Evolutionary conservation across 1,140 invertebrate species (phyloP), one percentile per base, ranked within the genome.

Genomic region (Proales similis): DNA sequence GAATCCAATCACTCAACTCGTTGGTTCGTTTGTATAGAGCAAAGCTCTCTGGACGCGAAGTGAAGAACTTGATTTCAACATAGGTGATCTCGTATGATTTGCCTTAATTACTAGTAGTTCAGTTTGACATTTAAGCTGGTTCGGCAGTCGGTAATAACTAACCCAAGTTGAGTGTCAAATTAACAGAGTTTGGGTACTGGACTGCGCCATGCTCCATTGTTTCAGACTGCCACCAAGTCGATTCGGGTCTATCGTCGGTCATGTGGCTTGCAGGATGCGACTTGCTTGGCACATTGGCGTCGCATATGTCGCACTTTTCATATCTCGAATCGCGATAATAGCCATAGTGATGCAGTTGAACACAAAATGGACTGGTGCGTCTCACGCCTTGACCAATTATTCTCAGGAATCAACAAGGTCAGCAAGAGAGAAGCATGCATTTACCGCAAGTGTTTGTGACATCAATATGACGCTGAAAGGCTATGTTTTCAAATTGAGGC

Each of bases 161-260:
- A 82, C 53, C n/a, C n/a, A 98, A 81, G 70, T 85, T 80, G 7
- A 97, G 76, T 0, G 90, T 96, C 17, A 98, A 77, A 74, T 95
- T 94, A 30, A 97, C 90, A 75, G 84, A 83, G 68, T 85, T 86
- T 0, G 90, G 87, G 71, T 85, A 86, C 71, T 93, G 86, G 14
- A 94, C 85, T n/a, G n/a, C n/a, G 12, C 83, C 85, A 67, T 97
- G 88, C 65, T 82, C 82, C 88, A 98, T 94, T 0, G 94, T 96
- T 69, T 94, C 88, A 2, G 90, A 94, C 71, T 97, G 92, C 93
- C 94, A 98, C 90, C 90, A 96, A 0, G 94, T 95, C 64, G 84
- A 83, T 70, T 90, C 87, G 22, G 19, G 22, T 30, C 45, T 57
- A 19, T 42, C 81, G 74, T 98, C 94, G 0, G 90, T 95, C 46